Evolutionary conservation across 1,140 invertebrate genomes (phyloP).

Genomic region (Gonioctena quinquepunctata): DNA sequence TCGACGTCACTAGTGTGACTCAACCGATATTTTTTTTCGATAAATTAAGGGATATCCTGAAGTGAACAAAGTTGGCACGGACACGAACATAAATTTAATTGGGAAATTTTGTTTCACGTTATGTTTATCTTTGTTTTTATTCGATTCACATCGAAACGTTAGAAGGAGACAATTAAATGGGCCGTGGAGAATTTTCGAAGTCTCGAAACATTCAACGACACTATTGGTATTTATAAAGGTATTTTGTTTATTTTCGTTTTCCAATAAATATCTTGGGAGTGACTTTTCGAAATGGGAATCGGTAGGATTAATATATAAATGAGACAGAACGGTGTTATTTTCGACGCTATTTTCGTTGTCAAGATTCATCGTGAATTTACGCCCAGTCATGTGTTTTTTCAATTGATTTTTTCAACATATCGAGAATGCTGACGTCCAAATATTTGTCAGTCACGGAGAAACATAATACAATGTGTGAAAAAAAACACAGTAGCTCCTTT

Average conservation of each 20-base stretch:
- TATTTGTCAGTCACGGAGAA: not conserved
- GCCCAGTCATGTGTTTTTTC: slow-evolving; percentile 15
- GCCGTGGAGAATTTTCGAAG: slow-evolving; percentile 6
- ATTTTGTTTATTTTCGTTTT: slow-evolving; percentile 27
- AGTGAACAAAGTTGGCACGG: slow-evolving; percentile 12
- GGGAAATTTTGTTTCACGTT: slow-evolving; percentile 4
- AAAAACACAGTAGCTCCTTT: too few relatives aligned
- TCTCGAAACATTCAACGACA: slow-evolving; percentile 17
- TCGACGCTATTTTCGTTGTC: slow-evolving; percentile 13
- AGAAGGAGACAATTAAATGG: slow-evolving; percentile 15
- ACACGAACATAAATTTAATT: slow-evolving; percentile 14
- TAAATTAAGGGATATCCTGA: not conserved
- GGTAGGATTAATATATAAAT: slow-evolving; percentile 18
- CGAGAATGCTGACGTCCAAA: not conserved
- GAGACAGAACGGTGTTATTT: slow-evolving; percentile 16
- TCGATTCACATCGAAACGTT: not conserved
- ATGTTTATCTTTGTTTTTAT: slow-evolving; percentile 8
- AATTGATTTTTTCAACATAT: slow-evolving; percentile 15
- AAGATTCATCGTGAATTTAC: not conserved
- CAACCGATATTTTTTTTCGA: not conserved
- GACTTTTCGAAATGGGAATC: slow-evolving; percentile 9
- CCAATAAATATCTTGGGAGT: slow-evolving; percentile 20
- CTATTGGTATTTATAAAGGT: slow-evolving; percentile 20
- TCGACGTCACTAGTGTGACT: not conserved
- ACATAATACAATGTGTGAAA: not conserved